phyloP scores from a whole-genome alignment of 2,888 invertebrate species.

The Microctonus hyperodae region DNA sequence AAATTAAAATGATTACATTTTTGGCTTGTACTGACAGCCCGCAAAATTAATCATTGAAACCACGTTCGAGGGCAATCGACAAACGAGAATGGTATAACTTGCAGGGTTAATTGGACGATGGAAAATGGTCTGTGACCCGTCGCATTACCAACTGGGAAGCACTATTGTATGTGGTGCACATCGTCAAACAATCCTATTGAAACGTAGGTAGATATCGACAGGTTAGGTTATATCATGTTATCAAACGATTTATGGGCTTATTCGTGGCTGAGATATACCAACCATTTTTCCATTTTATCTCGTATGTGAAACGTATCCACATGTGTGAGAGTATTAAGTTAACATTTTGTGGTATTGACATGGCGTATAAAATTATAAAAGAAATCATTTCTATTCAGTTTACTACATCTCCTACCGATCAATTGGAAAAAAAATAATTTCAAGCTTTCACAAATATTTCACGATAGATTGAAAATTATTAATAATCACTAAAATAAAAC shows the following conservation, averaged over 20 bases:
- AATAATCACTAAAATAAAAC: too few species aligned
- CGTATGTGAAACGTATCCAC: neutral
- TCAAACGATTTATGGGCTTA: conserved; percentile 11
- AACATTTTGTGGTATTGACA: neutral
- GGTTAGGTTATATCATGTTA: conserved; percentile 11
- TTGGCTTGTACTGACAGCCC: neutral
- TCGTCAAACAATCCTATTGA: conserved; percentile 17
- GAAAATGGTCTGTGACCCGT: conserved; percentile 23
- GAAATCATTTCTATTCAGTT: neutral
- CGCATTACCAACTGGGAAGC: neutral
- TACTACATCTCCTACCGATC: neutral
- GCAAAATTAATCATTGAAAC: conserved; percentile 24
- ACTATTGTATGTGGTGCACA: neutral
- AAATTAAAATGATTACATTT: conserved; percentile 16
- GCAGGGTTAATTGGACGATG: conserved; percentile 24
- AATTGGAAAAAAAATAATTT: neutral
- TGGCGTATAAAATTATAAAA: neutral
- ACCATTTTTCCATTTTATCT: neutral
- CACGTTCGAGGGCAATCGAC: conserved; percentile 19
- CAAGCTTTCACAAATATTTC: neutral
- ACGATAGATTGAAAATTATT: neutral
- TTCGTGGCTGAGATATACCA: neutral
- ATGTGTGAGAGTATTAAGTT: neutral
- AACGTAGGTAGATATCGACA: conserved; percentile 12
- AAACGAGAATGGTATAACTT: conserved; percentile 1